Base-by-base conservation (phyloP, 2,113 vertebrate species). In the Ptilonorhynchus violaceus region DNA sequence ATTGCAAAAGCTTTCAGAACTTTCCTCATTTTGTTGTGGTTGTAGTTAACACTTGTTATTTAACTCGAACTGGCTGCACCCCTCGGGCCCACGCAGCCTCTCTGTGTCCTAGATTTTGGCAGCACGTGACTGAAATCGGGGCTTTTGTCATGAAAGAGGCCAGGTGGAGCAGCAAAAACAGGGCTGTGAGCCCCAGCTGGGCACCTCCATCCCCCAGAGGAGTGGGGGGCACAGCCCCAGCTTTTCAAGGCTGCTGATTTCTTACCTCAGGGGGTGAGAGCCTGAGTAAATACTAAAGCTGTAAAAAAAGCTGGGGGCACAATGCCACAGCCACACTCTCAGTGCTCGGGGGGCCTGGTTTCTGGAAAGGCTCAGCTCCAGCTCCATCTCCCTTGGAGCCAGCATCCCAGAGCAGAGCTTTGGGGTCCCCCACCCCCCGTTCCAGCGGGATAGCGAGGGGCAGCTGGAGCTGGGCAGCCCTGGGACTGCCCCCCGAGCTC, bases 301-400 rank as follows among this genome's bases (percentile, higher is more conserved):
- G 59, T n/a, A n/a, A n/a, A n/a, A n/a, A n/a, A n/a, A n/a, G 53
- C 18, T 31, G 5, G 25, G 47, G 19, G 13, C n/a, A 39, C 19
- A 3, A 1, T 21, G n/a, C 19, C n/a, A 12, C 60, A 55, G 28
- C 19, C 37, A 2, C 11, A 0, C 27, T 7, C 24, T 47, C 3
- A 0, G 24, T 13, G 56, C 78, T 35, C 1, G 0, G 50, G 50
- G 30, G 27, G 16, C 24, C 35, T 0, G 0, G 7, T 25, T 72
- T 78, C 44, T 78, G 86, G 31, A 44, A 68, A 69, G 11, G 11
- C 7, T 82, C 24, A 0, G 9, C 44, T 47, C 39, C 24, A 0
- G 10, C 44, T 47, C 39, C 77, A 23, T 10, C 20, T 19, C 47
- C 42, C 21, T 0, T 2, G 3, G 68, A n/a, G 2, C 4, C 11